Conservation (phyloP, 2,797 vertebrate genomes). For the Syndactyla subalaris region DNA sequence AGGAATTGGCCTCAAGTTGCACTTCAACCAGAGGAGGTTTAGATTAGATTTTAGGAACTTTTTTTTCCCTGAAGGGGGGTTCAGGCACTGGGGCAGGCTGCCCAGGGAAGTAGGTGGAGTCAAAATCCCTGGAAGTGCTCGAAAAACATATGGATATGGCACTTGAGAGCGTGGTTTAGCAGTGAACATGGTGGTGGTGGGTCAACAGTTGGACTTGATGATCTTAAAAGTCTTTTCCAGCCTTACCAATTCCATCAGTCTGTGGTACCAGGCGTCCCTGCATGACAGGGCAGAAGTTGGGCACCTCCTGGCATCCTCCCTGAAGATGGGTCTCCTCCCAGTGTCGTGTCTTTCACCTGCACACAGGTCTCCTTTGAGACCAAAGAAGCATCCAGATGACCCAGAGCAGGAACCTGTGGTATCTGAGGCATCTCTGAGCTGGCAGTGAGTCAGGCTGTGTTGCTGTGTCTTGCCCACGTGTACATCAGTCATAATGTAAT, state of each 20-base stretch:
- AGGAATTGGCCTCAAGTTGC: neutral
- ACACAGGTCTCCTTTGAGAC: neutral
- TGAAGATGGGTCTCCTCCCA: neutral
- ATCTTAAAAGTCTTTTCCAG: neutral
- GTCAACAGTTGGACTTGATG: neutral
- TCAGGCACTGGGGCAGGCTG: neutral
- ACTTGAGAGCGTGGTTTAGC: neutral
- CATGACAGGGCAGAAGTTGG: neutral
- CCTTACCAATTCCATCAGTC: neutral
- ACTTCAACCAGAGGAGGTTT: neutral
- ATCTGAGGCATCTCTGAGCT: neutral
- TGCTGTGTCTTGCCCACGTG: fast-evolving
- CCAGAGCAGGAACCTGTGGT: neutral
- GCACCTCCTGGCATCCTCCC: neutral
- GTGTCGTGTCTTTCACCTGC: neutral
- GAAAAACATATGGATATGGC: neutral
- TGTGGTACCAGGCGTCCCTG: neutral
- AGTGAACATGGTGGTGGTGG: too few species aligned
- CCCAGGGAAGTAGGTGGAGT: neutral
- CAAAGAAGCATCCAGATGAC: neutral
- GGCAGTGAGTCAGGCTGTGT: fast-evolving
- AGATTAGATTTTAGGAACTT: neutral
- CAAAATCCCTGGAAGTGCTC: neutral
- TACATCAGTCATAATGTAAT: neutral
- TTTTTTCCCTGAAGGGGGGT: neutral